Evolutionary conservation across 1,140 invertebrate species (phyloP).

Genomic region (Oedothorax gibbosus): DNA sequence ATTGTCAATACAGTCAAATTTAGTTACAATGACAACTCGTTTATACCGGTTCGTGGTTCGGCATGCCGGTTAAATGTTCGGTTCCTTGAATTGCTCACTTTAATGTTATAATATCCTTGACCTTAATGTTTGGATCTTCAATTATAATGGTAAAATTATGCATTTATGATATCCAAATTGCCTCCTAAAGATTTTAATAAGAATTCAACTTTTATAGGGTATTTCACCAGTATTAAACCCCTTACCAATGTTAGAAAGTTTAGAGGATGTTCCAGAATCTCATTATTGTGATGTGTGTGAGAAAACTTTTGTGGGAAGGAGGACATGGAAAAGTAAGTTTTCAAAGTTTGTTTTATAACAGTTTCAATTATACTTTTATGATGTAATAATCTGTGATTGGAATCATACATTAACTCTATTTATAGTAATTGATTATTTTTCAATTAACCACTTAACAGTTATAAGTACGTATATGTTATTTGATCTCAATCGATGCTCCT

Average conservation of each 20-base stretch:
- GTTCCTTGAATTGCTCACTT: too few species aligned
- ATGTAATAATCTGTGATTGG: too few species aligned
- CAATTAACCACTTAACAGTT: background rate
- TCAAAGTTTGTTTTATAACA: too few species aligned
- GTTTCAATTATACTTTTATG: too few species aligned
- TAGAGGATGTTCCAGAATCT: slow-evolving; percentile 3
- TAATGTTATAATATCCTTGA: too few species aligned
- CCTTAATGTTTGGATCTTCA: too few species aligned
- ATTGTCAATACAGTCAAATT: too few species aligned
- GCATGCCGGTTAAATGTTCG: too few species aligned
- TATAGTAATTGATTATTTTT: background rate
- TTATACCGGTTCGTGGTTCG: too few species aligned
- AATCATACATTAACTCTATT: background rate
- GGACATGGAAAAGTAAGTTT: slow-evolving; percentile 45
- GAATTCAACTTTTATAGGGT: background rate
- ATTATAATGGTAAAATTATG: background rate
- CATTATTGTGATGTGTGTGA: slow-evolving; percentile 51
- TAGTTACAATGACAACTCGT: too few species aligned
- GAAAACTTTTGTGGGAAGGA: slow-evolving; percentile 17
- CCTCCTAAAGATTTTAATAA: background rate
- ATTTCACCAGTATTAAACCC: background rate
- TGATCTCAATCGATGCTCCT: background rate
- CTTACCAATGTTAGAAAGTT: slow-evolving; percentile 26
- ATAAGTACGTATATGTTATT: background rate
- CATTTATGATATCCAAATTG: too few species aligned